Percentiles rank a stretch among this genome's conserved stretches.
Evolutionary conservation across 1,140 invertebrate genomes (phyloP).

Genomic region (Plutomurus gul): DNA sequence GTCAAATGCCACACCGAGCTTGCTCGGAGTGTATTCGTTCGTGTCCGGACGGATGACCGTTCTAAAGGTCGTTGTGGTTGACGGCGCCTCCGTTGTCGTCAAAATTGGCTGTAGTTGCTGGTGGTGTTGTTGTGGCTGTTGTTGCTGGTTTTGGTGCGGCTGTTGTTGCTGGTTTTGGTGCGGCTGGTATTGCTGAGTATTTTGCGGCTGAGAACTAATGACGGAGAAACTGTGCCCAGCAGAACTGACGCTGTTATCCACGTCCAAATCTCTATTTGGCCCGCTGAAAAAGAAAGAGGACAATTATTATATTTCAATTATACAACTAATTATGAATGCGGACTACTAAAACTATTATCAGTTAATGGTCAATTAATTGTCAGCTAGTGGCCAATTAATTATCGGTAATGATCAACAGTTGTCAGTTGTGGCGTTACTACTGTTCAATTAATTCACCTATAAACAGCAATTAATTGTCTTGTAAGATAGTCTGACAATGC

Average conservation of each 20-base stretch:
- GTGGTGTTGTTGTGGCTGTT: slow-evolving; percentile 23
- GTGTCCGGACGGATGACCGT: slow-evolving; percentile 82
- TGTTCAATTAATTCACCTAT: no score
- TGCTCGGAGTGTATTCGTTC: slow-evolving; percentile 62
- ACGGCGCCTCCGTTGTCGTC: not conserved
- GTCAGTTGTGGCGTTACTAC: no score
- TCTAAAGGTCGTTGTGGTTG: slow-evolving; percentile 71
- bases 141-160: slow-evolving; percentile 35
- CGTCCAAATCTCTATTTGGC: not conserved
- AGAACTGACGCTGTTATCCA: not conserved
- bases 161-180: slow-evolving; percentile 1
- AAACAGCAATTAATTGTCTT: no score
- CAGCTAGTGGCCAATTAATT: no score
- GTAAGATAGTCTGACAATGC: no score
- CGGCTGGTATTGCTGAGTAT: not conserved
- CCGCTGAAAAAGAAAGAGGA: no score
- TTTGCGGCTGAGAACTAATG: not conserved
- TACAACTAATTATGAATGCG: no score
- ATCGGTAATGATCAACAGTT: no score
- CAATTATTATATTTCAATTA: no score
- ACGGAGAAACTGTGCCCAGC: no score
- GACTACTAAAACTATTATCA: no score
- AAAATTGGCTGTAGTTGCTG: not conserved
- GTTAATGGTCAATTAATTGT: no score
- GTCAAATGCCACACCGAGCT: slow-evolving; percentile 49